Conservation (phyloP, 1,140 invertebrate genomes). For the Drosophila willistoni region DNA sequence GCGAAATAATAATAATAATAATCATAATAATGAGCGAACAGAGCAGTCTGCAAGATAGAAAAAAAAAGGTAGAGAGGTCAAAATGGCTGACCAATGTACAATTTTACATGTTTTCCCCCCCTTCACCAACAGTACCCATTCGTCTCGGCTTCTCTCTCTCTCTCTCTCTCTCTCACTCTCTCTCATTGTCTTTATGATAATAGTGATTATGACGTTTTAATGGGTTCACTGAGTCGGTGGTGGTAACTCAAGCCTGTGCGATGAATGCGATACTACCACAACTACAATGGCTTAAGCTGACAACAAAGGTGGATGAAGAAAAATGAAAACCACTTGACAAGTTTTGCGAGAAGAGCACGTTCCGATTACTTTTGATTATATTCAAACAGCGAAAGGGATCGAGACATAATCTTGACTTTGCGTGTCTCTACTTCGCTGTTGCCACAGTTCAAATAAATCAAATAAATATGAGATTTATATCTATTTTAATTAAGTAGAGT, state of each 20-base stretch:
- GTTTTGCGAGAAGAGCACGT: conserved; percentile 51
- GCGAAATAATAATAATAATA: conserved; percentile 67
- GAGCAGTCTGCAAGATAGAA: neutral
- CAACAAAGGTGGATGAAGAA: conserved; percentile 22
- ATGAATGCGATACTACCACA: conserved; percentile 25
- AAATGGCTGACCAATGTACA: conserved; percentile 67
- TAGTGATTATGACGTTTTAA: conserved; percentile 80
- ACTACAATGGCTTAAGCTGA: conserved; percentile 34
- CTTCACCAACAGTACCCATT: too few species aligned
- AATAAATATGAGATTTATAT: too few species aligned
- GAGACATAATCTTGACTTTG: too few species aligned
- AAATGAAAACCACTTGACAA: conserved; percentile 56
- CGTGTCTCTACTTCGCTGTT: too few species aligned
- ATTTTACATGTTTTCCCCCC: conserved; percentile 34
- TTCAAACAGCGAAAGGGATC: too few species aligned
- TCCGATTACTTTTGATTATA: conserved; percentile 11
- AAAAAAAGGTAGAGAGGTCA: conserved; percentile 3
- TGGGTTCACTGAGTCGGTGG: conserved; percentile 70
- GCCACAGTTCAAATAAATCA: too few species aligned
- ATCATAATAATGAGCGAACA: conserved; percentile 56
- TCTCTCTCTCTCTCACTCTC: neutral
- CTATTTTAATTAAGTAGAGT: too few species aligned
- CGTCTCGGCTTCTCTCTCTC: neutral
- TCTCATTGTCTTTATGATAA: conserved; percentile 64
- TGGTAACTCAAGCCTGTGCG: conserved; percentile 8